Percentiles rank a stretch among this genome's conserved stretches.
Evolutionary conservation across 2,113 vertebrate species (phyloP).

Genomic region (Callaeas wilsoni): DNA sequence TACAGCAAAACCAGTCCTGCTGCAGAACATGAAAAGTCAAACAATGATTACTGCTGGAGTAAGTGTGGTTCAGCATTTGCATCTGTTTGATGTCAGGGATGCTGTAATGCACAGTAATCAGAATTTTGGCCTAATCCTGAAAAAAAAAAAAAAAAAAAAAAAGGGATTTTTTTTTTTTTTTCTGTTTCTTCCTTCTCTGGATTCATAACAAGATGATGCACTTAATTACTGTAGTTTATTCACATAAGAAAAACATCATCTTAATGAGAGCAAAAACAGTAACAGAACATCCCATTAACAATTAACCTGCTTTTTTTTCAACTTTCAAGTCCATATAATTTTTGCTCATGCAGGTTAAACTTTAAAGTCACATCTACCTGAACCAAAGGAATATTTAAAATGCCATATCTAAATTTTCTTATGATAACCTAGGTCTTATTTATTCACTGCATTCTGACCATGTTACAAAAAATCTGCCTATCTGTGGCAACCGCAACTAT

Average conservation of each 20-base stretch:
- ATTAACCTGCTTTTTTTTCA: not conserved
- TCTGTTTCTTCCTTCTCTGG: not conserved
- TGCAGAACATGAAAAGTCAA: not conserved
- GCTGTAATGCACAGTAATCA: not conserved
- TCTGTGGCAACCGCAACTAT: accelerated
- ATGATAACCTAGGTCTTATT: not conserved
- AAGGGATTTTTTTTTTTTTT: not conserved
- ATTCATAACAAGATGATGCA: not conserved
- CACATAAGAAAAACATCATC: not conserved
- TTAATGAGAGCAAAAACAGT: not conserved
- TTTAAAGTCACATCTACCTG: not conserved
- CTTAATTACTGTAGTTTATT: not conserved
- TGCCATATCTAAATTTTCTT: not conserved
- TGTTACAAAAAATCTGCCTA: not conserved
- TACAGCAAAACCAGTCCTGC: not conserved
- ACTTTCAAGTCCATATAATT: not conserved
- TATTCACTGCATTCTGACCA: not conserved
- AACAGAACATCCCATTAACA: not conserved
- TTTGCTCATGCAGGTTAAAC: not conserved
- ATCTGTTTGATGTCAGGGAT: not conserved
- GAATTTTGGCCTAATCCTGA: not conserved
- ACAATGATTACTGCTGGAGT: not conserved
- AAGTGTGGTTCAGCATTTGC: not conserved
- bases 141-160: not conserved
- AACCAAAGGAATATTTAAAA: not conserved